Percentiles rank a stretch among this genome's conserved stretches.
Evolutionary conservation across 2,888 invertebrate species (phyloP).

Genomic region (Sicus ferrugineus): DNA sequence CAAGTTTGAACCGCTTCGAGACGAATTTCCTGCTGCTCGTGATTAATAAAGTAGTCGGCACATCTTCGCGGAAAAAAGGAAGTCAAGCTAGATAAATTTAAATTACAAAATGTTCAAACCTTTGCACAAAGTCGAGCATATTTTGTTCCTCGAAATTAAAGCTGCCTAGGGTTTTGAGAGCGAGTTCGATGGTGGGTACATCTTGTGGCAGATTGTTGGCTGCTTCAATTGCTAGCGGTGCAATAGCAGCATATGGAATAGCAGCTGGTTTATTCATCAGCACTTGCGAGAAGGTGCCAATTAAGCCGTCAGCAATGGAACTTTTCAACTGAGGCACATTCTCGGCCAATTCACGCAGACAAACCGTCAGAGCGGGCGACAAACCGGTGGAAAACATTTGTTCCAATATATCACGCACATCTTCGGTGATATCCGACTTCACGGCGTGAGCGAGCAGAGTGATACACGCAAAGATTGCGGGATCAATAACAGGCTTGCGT

Average conservation of each 20-base stretch:
- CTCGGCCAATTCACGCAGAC: constrained; percentile 87
- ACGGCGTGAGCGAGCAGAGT: constrained; percentile 90
- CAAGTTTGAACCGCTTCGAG: constrained; percentile 95
- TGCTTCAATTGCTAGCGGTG: constrained; percentile 55
- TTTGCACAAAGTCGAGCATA: constrained; percentile 87
- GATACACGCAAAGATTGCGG: constrained; percentile 92
- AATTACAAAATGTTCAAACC: constrained; percentile 46
- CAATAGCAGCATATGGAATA: constrained; percentile 69
- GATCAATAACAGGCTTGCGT: constrained; percentile 78
- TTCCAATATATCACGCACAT: constrained; percentile 85
- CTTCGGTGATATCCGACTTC: constrained; percentile 76
- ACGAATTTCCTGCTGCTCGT: constrained; percentile 90
- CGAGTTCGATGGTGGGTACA: constrained; percentile 85
- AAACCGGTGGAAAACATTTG: constrained; percentile 93
- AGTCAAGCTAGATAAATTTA: neutral
- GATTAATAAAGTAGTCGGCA: constrained; percentile 88
- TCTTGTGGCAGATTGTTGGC: constrained; percentile 68
- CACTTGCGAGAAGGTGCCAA: constrained; percentile 90
- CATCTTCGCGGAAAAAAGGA: constrained; percentile 67
- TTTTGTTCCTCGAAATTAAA: constrained; percentile 93
- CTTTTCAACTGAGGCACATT: constrained; percentile 86
- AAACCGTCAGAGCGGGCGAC: constrained; percentile 88
- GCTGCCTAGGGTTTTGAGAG: constrained; percentile 89
- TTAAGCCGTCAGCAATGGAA: constrained; percentile 90
- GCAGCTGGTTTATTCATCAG: constrained; percentile 86